Percentiles rank a stretch among this genome's conserved stretches.
Conservation (phyloP, 2,888 invertebrate genomes). For the Eupithecia exiguata region DNA sequence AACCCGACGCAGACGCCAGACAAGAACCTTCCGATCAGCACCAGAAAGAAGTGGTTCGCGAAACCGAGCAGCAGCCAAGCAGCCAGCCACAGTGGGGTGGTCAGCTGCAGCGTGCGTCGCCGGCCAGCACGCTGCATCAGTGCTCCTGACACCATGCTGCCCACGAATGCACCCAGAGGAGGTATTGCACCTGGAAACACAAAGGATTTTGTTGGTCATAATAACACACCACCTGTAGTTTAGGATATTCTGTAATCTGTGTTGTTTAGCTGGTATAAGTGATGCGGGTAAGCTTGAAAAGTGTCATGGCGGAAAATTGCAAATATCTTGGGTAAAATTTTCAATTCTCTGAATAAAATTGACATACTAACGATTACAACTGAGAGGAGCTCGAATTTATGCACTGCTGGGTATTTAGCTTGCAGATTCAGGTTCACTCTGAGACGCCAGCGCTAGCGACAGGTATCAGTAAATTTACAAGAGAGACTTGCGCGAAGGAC, state of each 20-base stretch:
- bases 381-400: too few relatives aligned
- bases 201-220: background rate
- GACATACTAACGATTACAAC: too few relatives aligned
- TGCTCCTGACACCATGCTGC: slow-evolving; percentile 81
- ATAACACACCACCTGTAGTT: background rate
- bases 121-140: slow-evolving; percentile 82
- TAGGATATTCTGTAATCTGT: too few relatives aligned
- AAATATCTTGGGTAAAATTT: too few relatives aligned
- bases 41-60: slow-evolving; percentile 68
- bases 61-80: slow-evolving; percentile 84
- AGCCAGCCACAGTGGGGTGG: slow-evolving; percentile 78
- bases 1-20: slow-evolving; percentile 86
- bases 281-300: too few relatives aligned
- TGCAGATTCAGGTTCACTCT: too few relatives aligned
- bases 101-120: slow-evolving; percentile 76
- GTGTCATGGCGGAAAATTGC: too few relatives aligned
- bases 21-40: slow-evolving; percentile 82
- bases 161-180: slow-evolving; percentile 83
- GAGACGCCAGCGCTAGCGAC: too few relatives aligned
- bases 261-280: too few relatives aligned
- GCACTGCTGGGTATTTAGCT: background rate
- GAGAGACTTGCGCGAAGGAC: too few relatives aligned
- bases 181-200: slow-evolving; percentile 76
- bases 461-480: too few relatives aligned
- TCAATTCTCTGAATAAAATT: too few relatives aligned